Evolutionary conservation across 2,113 vertebrate genomes (phyloP).

Genomic region (Rutilus rutilus): DNA sequence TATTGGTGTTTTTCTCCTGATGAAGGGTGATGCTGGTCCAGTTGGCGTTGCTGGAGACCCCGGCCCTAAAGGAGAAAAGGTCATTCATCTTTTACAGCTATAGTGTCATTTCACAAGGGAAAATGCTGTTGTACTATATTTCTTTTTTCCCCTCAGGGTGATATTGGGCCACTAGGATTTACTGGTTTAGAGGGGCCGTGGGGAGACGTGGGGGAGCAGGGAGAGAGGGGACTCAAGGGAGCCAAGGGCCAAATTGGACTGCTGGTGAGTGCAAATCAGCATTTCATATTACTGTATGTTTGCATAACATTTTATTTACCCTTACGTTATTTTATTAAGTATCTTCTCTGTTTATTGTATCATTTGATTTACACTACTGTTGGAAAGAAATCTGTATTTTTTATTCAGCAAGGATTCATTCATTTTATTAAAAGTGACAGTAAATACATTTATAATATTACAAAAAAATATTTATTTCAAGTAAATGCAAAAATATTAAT

Average conservation of each 20-base stretch:
- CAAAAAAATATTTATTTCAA: too few species aligned
- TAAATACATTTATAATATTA: too few species aligned
- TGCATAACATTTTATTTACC: background rate
- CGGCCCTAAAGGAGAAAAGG: constrained; percentile 79
- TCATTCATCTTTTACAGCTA: constrained; percentile 49
- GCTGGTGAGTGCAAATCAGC: constrained; percentile 69
- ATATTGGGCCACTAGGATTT: constrained; percentile 73
- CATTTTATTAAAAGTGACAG: too few species aligned
- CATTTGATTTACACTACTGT: background rate
- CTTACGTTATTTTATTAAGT: background rate
- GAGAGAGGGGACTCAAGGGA: constrained; percentile 77
- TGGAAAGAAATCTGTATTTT: too few species aligned
- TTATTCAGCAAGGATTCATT: too few species aligned
- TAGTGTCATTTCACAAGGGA: background rate
- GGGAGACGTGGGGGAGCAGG: constrained; percentile 73
- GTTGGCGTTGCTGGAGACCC: constrained; percentile 76
- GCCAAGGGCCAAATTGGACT: constrained; percentile 81
- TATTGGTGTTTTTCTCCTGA: constrained; percentile 13
- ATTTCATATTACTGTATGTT: background rate
- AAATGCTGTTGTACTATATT: background rate
- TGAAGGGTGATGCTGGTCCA: constrained; percentile 73
- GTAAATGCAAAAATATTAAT: too few species aligned
- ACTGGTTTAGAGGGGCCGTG: constrained; percentile 76
- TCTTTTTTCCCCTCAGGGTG: constrained; percentile 72
- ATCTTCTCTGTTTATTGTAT: too few species aligned